phyloP scores from a whole-genome alignment of 2,888 invertebrate genomes.

The Andrena chrysosceles region DNA sequence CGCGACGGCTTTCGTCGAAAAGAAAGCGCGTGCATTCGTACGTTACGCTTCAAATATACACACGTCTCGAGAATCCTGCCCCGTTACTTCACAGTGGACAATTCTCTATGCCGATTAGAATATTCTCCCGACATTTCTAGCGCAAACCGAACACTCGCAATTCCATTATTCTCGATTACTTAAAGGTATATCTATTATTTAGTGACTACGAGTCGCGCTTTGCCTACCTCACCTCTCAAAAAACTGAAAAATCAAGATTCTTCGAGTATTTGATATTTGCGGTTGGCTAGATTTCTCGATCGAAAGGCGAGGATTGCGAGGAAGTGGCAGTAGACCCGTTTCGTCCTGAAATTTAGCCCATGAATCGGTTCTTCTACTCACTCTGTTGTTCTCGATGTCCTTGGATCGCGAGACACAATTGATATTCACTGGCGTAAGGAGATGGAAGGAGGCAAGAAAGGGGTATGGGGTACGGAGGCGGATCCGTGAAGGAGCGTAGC shows the following conservation, averaged over 20 bases:
- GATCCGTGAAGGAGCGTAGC: constrained; percentile 28
- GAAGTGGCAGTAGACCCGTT: no score
- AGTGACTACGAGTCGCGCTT: no score
- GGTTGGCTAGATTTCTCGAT: no score
- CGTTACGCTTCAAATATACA: constrained; percentile 2
- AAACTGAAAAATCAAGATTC: no score
- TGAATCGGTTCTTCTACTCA: constrained; percentile 35
- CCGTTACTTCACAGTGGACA: constrained; percentile 41
- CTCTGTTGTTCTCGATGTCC: constrained; percentile 11
- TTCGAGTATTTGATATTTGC: no score
- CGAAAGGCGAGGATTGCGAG: no score
- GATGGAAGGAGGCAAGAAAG: not conserved
- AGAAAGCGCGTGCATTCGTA: constrained; percentile 32
- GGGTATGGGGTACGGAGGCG: not conserved
- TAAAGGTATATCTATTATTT: no score
- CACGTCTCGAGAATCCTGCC: constrained; percentile 30
- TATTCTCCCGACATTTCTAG: not conserved
- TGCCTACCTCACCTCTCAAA: no score
- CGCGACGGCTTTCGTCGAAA: constrained; percentile 7
- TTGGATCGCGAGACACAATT: not conserved
- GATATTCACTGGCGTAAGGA: constrained; percentile 3
- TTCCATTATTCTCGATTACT: not conserved
- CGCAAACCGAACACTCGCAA: not conserved
- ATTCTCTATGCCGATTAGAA: constrained; percentile 38
- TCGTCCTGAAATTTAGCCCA: not conserved